phyloP scores from a whole-genome alignment of 2,797 vertebrate species.

The Eulemur mongoz region DNA sequence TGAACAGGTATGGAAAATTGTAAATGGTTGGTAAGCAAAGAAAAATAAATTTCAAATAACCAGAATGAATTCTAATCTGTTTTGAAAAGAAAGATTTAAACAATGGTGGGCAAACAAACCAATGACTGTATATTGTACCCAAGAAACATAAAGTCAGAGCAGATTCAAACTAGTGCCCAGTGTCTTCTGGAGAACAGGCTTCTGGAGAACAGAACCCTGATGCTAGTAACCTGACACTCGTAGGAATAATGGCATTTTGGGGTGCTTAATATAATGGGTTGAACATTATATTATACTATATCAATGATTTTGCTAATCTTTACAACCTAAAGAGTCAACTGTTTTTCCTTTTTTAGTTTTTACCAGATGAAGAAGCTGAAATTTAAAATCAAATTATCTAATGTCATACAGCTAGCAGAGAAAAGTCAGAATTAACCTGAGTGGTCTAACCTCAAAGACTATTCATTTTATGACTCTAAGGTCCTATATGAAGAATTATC shows the following conservation, averaged over 20 bases:
- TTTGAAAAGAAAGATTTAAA: not conserved
- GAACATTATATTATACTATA: not conserved
- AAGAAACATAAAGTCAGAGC: not conserved
- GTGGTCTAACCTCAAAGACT: not conserved
- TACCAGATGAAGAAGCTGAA: not conserved
- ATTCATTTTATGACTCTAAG: not conserved
- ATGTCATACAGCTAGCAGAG: not conserved
- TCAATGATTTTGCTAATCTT: not conserved
- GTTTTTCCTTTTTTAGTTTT: not conserved
- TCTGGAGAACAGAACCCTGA: no score
- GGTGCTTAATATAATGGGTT: not conserved
- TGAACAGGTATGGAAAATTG: not conserved
- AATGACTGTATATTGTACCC: not conserved
- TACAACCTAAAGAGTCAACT: not conserved
- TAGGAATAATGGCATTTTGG: not conserved
- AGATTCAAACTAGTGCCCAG: not conserved
- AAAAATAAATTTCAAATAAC: not conserved
- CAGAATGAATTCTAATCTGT: not conserved
- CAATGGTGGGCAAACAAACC: not conserved
- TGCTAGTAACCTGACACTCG: accelerated
- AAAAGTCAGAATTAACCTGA: not conserved
- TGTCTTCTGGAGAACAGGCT: accelerated
- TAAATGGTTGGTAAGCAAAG: not conserved
- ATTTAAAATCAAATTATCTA: not conserved
- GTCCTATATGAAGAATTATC: not conserved